Conservation (phyloP, 2,797 vertebrate genomes). For the Sebastolobus alascanus region DNA sequence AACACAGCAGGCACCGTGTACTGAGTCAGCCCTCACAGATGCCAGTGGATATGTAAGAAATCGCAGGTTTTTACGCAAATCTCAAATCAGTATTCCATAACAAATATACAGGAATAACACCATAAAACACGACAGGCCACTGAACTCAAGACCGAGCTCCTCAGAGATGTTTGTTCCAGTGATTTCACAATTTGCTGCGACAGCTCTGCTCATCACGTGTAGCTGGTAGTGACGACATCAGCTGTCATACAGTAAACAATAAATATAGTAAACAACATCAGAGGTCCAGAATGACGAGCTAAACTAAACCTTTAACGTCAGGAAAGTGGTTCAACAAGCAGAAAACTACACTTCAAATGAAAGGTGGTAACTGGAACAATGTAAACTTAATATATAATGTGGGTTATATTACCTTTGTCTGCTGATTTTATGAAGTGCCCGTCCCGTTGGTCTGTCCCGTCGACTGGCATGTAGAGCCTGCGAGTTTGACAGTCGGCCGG, state of each 20-base stretch:
- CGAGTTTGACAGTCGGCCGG: conserved; percentile 77
- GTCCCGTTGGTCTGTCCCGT: conserved; percentile 26
- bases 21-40: background rate
- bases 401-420: conserved; percentile 49
- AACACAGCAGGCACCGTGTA: background rate
- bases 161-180: background rate
- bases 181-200: background rate
- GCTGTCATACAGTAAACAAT: conserved; percentile 34
- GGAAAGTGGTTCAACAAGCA: background rate
- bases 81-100: background rate
- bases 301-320: background rate
- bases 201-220: background rate
- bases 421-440: background rate
- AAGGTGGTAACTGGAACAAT: background rate
- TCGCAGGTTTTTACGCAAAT: background rate
- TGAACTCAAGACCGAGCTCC: background rate
- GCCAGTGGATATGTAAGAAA: background rate
- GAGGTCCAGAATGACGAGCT: background rate
- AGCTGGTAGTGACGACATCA: background rate
- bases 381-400: rapidly evolving
- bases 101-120: background rate
- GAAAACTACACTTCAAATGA: background rate
- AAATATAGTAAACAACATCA: conserved; percentile 35
- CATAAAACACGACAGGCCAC: background rate
- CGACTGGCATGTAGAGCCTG: conserved; percentile 34